A percentile compares a stretch with the other conserved stretches of the same genome.
These are phyloP conservation scores for Hippopotamyrus pictus DNA, from an alignment of 2,797 vertebrate species.

Conservation along the genomic window DNA sequence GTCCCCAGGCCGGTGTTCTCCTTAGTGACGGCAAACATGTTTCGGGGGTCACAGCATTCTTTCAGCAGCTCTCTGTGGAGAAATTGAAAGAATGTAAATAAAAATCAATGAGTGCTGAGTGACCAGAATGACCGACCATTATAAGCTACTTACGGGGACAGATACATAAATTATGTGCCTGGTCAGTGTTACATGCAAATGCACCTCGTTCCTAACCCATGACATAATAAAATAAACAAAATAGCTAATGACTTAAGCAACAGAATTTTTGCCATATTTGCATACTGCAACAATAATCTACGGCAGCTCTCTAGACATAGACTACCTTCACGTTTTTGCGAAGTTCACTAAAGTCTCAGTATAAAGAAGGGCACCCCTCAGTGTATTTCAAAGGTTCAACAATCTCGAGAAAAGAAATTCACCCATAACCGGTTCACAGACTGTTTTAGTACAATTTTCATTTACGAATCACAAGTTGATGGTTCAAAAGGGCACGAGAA, in stretches of 20 bases:
- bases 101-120: neutral
- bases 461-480: neutral
- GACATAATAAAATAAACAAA: neutral
- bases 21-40: constrained; percentile 87
- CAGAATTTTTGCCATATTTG: neutral
- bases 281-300: neutral
- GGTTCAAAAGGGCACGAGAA: neutral
- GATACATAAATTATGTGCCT: neutral
- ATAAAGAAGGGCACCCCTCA: neutral
- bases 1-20: constrained; percentile 84
- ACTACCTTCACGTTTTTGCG: neutral
- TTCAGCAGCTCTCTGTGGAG: constrained; percentile 73
- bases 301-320: neutral
- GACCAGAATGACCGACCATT: neutral
- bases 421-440: neutral
- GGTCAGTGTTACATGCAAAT: neutral
- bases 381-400: neutral
- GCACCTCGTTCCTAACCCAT: neutral
- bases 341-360: neutral
- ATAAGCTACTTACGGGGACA: neutral
- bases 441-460: neutral
- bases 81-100: constrained; percentile 9
- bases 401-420: neutral
- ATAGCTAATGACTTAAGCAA: neutral
- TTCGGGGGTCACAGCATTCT: constrained; percentile 80